Base-by-base conservation (phyloP, 2,888 invertebrate genomes). In the Boloria selene region DNA sequence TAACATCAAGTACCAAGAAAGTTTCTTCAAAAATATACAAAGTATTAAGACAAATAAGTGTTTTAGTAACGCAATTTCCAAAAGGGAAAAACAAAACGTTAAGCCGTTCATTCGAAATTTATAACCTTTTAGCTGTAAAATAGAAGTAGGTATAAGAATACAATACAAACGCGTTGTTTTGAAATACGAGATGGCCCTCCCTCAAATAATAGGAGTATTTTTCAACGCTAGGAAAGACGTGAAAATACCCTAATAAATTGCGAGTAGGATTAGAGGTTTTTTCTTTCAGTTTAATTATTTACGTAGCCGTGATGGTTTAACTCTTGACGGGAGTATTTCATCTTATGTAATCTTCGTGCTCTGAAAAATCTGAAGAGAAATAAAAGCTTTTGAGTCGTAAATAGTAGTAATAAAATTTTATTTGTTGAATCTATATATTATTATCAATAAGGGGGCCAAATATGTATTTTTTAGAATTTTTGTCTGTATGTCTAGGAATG, bases 91-190 rank as follows among this genome's bases (percentile, higher is more conserved):
- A 71, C 71, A 76, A 72, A 72, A 73, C 49, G 69, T 77, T 75
- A 77, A 83, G 79, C 80, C 76, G 78, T 86, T 82, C 74, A 76
- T 73, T 61, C 74, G 71, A 79, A 87, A 88, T 87, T 87, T 86
- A 88, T 84, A 83, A 84, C 82, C 80, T 80, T 84, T 87, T 85
- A 84, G 81, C 83, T 81, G 73, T 82, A 77, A 81, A 85, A 85
- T 83, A 84, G 84, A 87, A 87, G 81, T 77, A 80, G 78, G 22
- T 22, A 22, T 22, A 85, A 82, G 82, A 86, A 87, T 88, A 89
- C 88, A 90, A 86, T 90, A 22, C 22, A 22, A 89, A 90, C 85
- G 89, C 87, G 90, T 85, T 90, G 83, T 87, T 89, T 87, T 89
- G 90, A 90, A 89, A 87, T 88, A 90, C 81, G 87, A 85, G 79